Conservation (phyloP, 37 sponge, comb jelly and placozoan species). For the Eunapius fragilis region DNA sequence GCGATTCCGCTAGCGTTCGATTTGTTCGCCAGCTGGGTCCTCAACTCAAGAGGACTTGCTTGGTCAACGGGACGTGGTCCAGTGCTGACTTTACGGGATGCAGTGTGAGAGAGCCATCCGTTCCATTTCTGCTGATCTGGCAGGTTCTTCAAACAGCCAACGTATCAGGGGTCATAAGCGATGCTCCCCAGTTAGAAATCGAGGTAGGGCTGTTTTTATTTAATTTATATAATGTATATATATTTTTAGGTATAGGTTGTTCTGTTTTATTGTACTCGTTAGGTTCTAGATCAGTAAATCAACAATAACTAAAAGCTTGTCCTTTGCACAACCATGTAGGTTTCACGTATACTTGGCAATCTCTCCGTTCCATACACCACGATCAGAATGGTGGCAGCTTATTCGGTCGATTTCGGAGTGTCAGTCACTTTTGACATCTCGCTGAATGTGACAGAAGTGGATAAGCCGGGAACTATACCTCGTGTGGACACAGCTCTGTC, state of each 20-base stretch:
- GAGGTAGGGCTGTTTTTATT: too few species aligned
- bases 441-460: neutral
- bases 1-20: neutral
- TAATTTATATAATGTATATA: too few species aligned
- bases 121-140: neutral
- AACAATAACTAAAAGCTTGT: neutral
- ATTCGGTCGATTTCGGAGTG: neutral
- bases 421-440: neutral
- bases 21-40: neutral
- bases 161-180: neutral
- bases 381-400: neutral
- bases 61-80: neutral
- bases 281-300: too few species aligned
- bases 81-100: slow-evolving; percentile 23
- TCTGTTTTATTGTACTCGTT: too few species aligned
- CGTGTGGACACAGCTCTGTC: neutral
- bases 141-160: neutral
- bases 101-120: neutral
- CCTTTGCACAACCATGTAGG: neutral
- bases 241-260: neutral
- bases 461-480: neutral
- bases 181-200: neutral
- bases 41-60: neutral
- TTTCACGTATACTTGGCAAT: neutral
- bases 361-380: neutral